Percentiles rank a stretch among this genome's conserved stretches.
Evolutionary conservation across 1,140 invertebrate genomes (phyloP).

Genomic region (Ceratina calcarata): DNA sequence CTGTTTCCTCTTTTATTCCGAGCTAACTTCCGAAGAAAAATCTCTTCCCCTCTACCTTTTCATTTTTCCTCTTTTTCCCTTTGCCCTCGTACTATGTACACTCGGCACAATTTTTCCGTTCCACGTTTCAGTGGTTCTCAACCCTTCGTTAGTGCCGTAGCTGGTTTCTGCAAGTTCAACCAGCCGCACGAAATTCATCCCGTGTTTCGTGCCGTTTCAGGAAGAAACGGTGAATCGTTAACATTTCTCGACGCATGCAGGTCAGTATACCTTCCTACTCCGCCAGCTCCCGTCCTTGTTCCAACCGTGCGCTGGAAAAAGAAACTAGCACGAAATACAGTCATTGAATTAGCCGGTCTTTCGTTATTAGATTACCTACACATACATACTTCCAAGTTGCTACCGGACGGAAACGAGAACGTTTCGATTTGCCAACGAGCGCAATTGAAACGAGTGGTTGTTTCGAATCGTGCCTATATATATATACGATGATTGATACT

Average conservation of each 20-base stretch:
- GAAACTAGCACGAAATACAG: neutral
- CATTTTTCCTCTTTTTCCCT: too few relatives aligned
- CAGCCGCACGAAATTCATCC: slow-evolving; percentile 39
- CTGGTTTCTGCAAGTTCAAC: slow-evolving; percentile 24
- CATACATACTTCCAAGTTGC: neutral
- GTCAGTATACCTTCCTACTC: slow-evolving; percentile 5
- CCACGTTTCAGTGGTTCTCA: slow-evolving; percentile 56
- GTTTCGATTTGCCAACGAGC: neutral
- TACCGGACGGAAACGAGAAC: neutral
- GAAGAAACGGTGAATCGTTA: slow-evolving; percentile 45
- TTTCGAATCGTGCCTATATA: neutral
- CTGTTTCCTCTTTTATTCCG: neutral
- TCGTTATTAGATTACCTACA: slow-evolving; percentile 10
- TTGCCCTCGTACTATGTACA: neutral
- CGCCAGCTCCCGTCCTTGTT: neutral
- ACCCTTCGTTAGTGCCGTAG: slow-evolving; percentile 22
- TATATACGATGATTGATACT: too few relatives aligned
- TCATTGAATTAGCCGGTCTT: neutral
- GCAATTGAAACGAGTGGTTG: neutral
- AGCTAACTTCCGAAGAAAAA: neutral
- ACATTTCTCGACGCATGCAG: slow-evolving; percentile 21
- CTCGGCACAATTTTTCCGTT: slow-evolving; percentile 60
- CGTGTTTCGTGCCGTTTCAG: slow-evolving; percentile 26
- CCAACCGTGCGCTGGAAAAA: neutral
- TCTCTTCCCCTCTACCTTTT: neutral